phyloP scores from a whole-genome alignment of 2,797 vertebrate genomes.

The Saxicola maurus region DNA sequence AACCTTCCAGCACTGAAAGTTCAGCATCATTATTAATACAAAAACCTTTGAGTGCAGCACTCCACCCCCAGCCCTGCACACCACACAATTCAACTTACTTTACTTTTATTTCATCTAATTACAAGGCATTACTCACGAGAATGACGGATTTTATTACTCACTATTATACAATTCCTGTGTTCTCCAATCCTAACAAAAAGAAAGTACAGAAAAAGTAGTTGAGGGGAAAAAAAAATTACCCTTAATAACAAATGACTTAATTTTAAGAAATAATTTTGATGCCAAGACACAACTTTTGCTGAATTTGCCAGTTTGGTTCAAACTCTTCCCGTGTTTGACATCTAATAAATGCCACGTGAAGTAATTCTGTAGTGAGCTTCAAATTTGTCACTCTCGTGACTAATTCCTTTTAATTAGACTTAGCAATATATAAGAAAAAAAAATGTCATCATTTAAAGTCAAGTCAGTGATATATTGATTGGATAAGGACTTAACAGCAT shows the following conservation, averaged over 20 bases:
- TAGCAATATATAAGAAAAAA: not conserved
- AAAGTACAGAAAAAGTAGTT: slow-evolving; percentile 16
- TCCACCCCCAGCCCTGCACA: slow-evolving; percentile 33
- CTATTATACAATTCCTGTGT: slow-evolving; percentile 36
- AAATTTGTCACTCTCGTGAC: slow-evolving; percentile 8
- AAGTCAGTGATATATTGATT: slow-evolving; percentile 25
- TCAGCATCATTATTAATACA: slow-evolving; percentile 17
- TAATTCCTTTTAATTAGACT: slow-evolving; percentile 53
- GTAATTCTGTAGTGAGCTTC: not conserved
- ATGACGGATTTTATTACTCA: slow-evolving; percentile 59
- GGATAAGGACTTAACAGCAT: not conserved
- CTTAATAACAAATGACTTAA: slow-evolving; percentile 27
- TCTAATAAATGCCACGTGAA: slow-evolving; percentile 11
- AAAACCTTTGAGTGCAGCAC: not conserved
- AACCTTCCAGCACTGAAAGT: not conserved
- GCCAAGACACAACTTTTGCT: slow-evolving; percentile 26
- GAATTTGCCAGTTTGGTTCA: slow-evolving; percentile 11
- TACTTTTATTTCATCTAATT: slow-evolving; percentile 53
- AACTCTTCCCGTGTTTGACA: not conserved
- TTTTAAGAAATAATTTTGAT: slow-evolving; percentile 10
- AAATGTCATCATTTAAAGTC: not conserved
- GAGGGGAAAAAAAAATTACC: not conserved
- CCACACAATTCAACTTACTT: slow-evolving; percentile 29
- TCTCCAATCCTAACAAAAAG: not conserved
- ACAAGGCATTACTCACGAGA: slow-evolving; percentile 53